Evolutionary conservation across 2,797 vertebrate species (phyloP).

Genomic region (Decapterus maruadsi): DNA sequence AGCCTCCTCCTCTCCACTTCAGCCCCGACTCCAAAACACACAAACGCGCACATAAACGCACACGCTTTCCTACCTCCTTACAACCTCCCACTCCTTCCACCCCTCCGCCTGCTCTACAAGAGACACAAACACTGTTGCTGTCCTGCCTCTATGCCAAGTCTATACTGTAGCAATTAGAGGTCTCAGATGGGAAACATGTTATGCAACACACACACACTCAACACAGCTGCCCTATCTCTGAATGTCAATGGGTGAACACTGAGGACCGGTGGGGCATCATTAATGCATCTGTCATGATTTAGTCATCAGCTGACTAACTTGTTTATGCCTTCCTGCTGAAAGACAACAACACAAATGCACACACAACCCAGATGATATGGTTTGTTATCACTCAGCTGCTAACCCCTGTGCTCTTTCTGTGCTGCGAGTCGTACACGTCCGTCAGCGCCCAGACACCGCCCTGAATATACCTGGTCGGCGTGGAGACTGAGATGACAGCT

Average conservation of each 20-base stretch:
- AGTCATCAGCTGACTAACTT: conserved; percentile 76
- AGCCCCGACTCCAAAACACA: conserved; percentile 7
- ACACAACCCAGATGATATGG: conserved; percentile 31
- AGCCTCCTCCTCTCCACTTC: conserved; percentile 38
- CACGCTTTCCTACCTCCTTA: neutral
- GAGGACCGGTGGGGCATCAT: conserved; percentile 67
- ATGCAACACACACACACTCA: conserved; percentile 38
- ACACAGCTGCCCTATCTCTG: conserved; percentile 60
- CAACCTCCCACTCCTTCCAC: conserved; percentile 19
- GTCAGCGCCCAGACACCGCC: conserved; percentile 14
- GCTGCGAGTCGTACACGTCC: conserved; percentile 3
- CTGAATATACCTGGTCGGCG: conserved; percentile 30
- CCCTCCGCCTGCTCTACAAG: conserved; percentile 23
- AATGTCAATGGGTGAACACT: conserved; percentile 73
- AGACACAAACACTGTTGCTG: conserved; percentile 28
- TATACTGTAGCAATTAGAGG: conserved; percentile 49
- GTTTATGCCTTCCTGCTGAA: conserved; percentile 64
- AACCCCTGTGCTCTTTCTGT: conserved; percentile 8
- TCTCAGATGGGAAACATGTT: conserved; percentile 37
- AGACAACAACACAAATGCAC: conserved; percentile 36
- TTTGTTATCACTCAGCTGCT: conserved; percentile 36
- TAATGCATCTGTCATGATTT: conserved; percentile 76
- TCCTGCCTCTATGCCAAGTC: neutral
- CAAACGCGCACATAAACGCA: conserved; percentile 14
- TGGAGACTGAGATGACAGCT: conserved; percentile 49